phyloP scores from a whole-genome alignment of 2,797 vertebrate genomes.

The Fistularia tabacaria region DNA sequence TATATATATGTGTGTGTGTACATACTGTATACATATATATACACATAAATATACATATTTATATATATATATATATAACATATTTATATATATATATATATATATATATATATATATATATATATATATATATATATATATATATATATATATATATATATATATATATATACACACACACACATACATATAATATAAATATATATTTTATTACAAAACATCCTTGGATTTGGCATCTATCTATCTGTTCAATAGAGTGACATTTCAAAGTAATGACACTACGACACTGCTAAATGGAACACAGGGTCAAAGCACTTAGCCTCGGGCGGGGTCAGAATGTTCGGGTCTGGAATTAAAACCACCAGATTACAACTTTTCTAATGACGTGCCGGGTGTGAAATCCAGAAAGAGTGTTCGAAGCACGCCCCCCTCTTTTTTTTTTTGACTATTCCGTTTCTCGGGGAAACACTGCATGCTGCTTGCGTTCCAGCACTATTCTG shows the following conservation, averaged over 20 bases:
- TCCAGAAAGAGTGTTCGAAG: conserved; percentile 41
- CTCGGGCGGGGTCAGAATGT: conserved; percentile 38
- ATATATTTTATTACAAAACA: neutral
- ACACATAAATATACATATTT: too few species aligned
- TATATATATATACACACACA: conserved; percentile 9
- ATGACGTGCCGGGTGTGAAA: conserved; percentile 52
- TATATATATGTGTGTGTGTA: too few species aligned
- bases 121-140: too few species aligned
- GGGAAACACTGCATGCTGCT: conserved; percentile 34
- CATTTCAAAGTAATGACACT: conserved; percentile 35
- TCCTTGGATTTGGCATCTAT: conserved; percentile 15
- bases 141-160: too few species aligned
- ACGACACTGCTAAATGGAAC: conserved; percentile 30
- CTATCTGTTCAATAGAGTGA: conserved; percentile 8
- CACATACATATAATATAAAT: too few species aligned
- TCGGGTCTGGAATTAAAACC: conserved; percentile 45
- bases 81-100: neutral
- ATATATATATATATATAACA: too few species aligned
- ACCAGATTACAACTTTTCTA: conserved; percentile 58
- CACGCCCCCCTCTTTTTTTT: conserved; percentile 5
- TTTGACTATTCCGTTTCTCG: conserved; percentile 54
- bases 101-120: too few species aligned
- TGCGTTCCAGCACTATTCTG: conserved; percentile 14
- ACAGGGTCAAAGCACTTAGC: conserved; percentile 46
- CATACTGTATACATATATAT: too few species aligned